Conservation (phyloP, 2,797 vertebrate species). For the Coregonus ussuriensis region DNA sequence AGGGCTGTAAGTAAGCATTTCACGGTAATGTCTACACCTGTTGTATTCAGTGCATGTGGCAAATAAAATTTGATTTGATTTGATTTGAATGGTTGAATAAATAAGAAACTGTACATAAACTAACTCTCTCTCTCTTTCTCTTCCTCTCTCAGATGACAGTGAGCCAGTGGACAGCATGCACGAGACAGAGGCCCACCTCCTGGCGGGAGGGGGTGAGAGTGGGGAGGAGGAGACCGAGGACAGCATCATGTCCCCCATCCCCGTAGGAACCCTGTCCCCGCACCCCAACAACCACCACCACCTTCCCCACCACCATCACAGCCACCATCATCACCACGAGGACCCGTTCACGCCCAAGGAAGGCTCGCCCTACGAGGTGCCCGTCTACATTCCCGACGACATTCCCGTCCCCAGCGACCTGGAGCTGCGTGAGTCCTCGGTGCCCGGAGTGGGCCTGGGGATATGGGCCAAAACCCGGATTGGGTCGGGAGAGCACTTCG, state of each 20-base stretch:
- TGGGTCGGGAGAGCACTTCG: conserved; percentile 86
- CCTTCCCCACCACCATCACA: not conserved
- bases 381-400: conserved; percentile 98
- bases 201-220: conserved; percentile 86
- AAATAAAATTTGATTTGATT: too few relatives aligned
- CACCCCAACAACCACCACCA: conserved; percentile 9
- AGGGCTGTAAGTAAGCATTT: too few relatives aligned
- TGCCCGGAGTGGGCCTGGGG: conserved; percentile 92
- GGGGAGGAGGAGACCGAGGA: conserved; percentile 92
- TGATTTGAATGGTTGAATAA: not conserved
- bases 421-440: conserved; percentile 95
- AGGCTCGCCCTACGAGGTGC: conserved; percentile 95
- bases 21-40: too few relatives aligned
- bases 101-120: not conserved
- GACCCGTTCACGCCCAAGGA: conserved; percentile 98
- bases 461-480: conserved; percentile 94
- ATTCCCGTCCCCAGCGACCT: conserved; percentile 95
- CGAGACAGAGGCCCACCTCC: conserved; percentile 90
- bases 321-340: conserved; percentile 67
- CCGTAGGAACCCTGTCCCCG: conserved; percentile 69
- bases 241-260: conserved; percentile 87
- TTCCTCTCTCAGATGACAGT: conserved; percentile 85
- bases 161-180: conserved; percentile 92
- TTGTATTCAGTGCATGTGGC: too few relatives aligned
- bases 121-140: not conserved